Percentiles rank a stretch among this genome's conserved stretches.
These are phyloP conservation scores for Lucilia cuprina DNA, from an alignment of 1,140 invertebrate genomes.

Conservation along the genomic window DNA sequence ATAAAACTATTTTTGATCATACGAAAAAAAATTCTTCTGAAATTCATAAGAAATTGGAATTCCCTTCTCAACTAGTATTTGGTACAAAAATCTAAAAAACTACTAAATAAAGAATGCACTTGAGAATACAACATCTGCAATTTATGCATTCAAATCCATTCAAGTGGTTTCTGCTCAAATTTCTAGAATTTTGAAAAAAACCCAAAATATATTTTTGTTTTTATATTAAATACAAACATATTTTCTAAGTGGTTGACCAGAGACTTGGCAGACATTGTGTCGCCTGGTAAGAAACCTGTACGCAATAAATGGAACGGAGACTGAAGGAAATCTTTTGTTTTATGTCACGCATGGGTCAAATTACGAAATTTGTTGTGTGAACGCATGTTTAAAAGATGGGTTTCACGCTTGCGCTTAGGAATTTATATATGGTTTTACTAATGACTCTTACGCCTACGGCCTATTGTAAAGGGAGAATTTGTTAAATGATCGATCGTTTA, in stretches of 20 bases:
- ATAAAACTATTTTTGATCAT: not conserved
- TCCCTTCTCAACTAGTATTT: not conserved
- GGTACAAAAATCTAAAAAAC: not conserved
- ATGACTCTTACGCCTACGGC: not conserved
- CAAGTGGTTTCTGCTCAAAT: not conserved
- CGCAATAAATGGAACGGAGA: not conserved
- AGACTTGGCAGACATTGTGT: slow-evolving; percentile 10
- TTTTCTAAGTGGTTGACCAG: not conserved
- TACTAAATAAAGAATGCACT: not conserved
- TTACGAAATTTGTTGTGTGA: not conserved
- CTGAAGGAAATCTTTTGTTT: not conserved
- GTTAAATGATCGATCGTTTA: not conserved
- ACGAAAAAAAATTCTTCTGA: not conserved
- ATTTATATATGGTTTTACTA: slow-evolving; percentile 1
- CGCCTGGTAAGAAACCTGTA: not conserved
- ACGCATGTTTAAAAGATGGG: not conserved
- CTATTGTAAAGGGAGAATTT: not conserved
- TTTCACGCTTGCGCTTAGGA: not conserved
- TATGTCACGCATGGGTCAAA: not conserved
- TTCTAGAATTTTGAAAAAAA: not conserved
- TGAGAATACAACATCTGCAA: not conserved
- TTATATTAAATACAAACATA: not conserved
- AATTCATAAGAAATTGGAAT: not conserved
- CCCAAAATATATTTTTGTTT: not conserved
- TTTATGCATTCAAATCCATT: not conserved